Percentiles rank a stretch among this genome's conserved stretches.
Evolutionary conservation across 1,140 invertebrate genomes (phyloP).

Genomic region (silkworm (Bombyx mori)): ASM3026992v2 NC_085123.1:12938001-12938500

Average conservation of each 20-base stretch:
- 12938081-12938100: conserved; percentile 30
- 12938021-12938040: conserved; percentile 55
- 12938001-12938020: conserved; percentile 42
- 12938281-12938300: conserved; percentile 87
- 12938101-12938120: conserved; percentile 21
- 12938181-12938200: conserved; percentile 62
- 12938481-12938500: conserved; percentile 19
- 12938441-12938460: conserved; percentile 69
- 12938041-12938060: conserved; percentile 63
- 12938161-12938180: conserved; percentile 20
- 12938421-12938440: conserved; percentile 68
- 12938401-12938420: conserved; percentile 74
- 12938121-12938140: conserved; percentile 42
- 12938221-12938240: conserved; percentile 85
- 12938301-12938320: conserved; percentile 83
- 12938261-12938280: conserved; percentile 83
- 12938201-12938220: conserved; percentile 78
- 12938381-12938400: conserved; percentile 79
- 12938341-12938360: conserved; percentile 89
- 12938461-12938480: conserved; percentile 30
- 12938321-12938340: conserved; percentile 86
- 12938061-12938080: conserved; percentile 55
- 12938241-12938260: conserved; percentile 85
- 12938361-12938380: conserved; percentile 87
- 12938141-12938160: conserved; percentile 66